These are phyloP conservation scores for Anthonomus grandis DNA, from an alignment of 1,140 invertebrate species.

Conservation along the genomic window DNA sequence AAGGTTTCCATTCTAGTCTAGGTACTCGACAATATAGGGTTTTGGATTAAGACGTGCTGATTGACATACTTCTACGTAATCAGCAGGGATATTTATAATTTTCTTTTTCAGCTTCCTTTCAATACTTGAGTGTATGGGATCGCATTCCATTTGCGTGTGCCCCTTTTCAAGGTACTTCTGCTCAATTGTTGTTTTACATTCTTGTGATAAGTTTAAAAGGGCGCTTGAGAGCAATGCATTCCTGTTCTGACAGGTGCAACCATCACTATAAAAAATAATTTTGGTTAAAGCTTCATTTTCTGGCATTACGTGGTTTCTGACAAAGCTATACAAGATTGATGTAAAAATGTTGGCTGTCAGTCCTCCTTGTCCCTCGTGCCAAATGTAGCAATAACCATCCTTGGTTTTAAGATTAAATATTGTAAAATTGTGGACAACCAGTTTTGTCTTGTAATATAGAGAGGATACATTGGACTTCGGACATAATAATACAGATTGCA, in stretches of 20 bases:
- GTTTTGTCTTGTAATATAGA: slow-evolving; percentile 23
- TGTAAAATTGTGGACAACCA: slow-evolving; percentile 34
- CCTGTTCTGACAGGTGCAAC: slow-evolving; percentile 25
- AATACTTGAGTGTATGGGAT: slow-evolving; percentile 37
- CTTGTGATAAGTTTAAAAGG: slow-evolving; percentile 14
- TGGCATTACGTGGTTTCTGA: slow-evolving; percentile 21
- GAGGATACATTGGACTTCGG: slow-evolving; percentile 13
- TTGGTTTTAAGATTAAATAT: slow-evolving; percentile 36
- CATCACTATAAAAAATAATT: slow-evolving; percentile 16
- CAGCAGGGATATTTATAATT: slow-evolving; percentile 25
- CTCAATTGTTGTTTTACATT: slow-evolving; percentile 19
- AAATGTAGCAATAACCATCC: slow-evolving; percentile 40
- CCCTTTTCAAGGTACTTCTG: slow-evolving; percentile 36
- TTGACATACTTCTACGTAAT: slow-evolving; percentile 26
- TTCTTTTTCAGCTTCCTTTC: slow-evolving; percentile 32
- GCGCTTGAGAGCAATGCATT: slow-evolving; percentile 23
- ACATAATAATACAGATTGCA: slow-evolving; percentile 16
- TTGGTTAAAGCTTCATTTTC: neutral
- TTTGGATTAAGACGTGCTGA: slow-evolving; percentile 27
- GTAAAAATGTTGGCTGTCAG: slow-evolving; percentile 39
- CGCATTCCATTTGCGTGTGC: slow-evolving; percentile 44
- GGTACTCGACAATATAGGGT: slow-evolving; percentile 20
- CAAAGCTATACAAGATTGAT: slow-evolving; percentile 19
- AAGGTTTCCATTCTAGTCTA: too few species aligned
- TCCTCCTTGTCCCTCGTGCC: slow-evolving; percentile 40